Conservation (phyloP, 1,140 invertebrate genomes). For the Zaprionus capensis region DNA sequence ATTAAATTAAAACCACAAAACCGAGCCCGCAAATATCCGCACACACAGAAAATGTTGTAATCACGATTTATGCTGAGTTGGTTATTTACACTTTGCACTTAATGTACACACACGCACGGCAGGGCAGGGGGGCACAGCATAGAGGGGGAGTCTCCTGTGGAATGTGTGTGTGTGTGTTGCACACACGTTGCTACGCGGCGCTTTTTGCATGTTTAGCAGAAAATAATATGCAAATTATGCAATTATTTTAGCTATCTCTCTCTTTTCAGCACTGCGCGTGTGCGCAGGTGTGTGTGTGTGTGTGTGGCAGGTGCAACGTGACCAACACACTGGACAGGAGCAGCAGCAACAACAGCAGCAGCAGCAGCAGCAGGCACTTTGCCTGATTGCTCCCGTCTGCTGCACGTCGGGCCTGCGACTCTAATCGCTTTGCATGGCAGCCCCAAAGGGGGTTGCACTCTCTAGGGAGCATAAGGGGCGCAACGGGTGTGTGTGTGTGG, state of each 20-base stretch:
- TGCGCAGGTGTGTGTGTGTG: constrained; percentile 24
- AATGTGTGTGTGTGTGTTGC: constrained; percentile 65
- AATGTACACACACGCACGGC: constrained; percentile 65
- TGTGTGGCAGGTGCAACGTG: constrained; percentile 59
- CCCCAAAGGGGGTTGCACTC: constrained; percentile 2
- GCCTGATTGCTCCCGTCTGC: constrained; percentile 78
- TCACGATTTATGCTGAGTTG: constrained; percentile 82
- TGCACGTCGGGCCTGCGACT: constrained; percentile 53
- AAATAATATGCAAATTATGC: constrained; percentile 83
- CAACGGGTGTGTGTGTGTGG: background rate
- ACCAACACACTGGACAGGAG: constrained; percentile 53
- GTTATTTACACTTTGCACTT: constrained; percentile 82
- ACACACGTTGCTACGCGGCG: constrained; percentile 65
- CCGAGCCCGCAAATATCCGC: constrained; percentile 79
- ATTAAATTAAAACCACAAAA: constrained; percentile 83
- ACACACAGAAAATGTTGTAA: constrained; percentile 79
- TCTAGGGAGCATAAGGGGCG: background rate
- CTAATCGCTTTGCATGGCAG: constrained; percentile 65
- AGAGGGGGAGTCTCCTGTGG: constrained; percentile 34
- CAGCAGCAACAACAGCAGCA: constrained; percentile 13
- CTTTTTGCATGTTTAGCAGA: constrained; percentile 82
- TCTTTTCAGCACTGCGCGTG: constrained; percentile 3
- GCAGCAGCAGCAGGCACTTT: constrained; percentile 66
- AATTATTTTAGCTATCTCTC: constrained; percentile 74
- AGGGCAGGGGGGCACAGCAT: background rate